These are phyloP conservation scores for Grapholita molesta DNA, from an alignment of 1,140 invertebrate species.

Conservation along the genomic window DNA sequence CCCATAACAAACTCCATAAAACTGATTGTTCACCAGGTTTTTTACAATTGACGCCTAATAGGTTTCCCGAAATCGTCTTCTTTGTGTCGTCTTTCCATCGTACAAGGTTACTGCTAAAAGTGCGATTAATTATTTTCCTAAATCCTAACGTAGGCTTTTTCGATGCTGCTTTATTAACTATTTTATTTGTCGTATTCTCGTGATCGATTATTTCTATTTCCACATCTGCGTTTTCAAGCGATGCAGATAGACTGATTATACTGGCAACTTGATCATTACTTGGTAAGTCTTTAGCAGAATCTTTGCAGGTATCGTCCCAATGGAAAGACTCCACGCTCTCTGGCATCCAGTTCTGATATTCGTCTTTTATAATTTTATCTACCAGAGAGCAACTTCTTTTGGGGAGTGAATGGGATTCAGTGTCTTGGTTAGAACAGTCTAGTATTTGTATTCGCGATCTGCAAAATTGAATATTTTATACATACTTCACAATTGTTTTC, in stretches of 20 bases:
- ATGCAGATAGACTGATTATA: background rate
- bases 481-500: too few species aligned
- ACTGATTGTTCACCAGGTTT: background rate
- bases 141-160: background rate
- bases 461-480: background rate
- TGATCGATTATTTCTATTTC: background rate
- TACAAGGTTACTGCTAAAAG: background rate
- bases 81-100: background rate
- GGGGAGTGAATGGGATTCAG: background rate
- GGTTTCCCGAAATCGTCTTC: background rate
- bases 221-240: background rate
- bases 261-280: background rate
- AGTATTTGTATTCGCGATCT: background rate
- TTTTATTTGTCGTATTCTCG: background rate
- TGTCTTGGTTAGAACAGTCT: background rate
- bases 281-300: background rate
- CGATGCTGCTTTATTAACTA: background rate
- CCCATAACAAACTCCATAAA: background rate
- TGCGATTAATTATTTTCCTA: background rate
- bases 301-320: background rate
- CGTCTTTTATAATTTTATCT: background rate
- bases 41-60: background rate
- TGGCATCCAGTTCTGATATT: background rate
- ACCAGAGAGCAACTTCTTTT: background rate
- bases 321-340: background rate